Base-by-base conservation (phyloP, 2,797 vertebrate species). In the Kryptopterus vitreolus region DNA sequence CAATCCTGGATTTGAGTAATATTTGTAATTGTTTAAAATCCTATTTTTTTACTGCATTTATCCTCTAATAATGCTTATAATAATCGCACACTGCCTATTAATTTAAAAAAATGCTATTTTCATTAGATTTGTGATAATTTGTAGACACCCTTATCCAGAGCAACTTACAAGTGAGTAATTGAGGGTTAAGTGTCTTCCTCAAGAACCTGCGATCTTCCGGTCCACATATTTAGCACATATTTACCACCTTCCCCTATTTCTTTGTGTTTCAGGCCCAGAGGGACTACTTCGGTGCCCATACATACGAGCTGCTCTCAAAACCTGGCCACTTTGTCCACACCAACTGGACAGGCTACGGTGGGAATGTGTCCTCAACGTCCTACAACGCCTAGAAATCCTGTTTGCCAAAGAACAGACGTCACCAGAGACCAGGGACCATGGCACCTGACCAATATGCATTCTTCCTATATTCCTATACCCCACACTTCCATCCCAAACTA, bases 251-350 rank as follows among this genome's bases (percentile, higher is more conserved):
- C n/a, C n/a, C n/a, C n/a, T n/a, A 78, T 58, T 62, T 80, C 81
- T 70, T 43, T 43, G 15, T 65, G 2, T 78, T 79, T 12, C 63
- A 99, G 98, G 98, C 97, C 33, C 98, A 98, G 90, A 95, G 98
- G 5, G 98, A 99, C 87, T 99, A 98, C 90, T 99, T 99, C 5
- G 98, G 98, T 62, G 98, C 98, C 0, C 98, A 99, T 83, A 99
- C 97, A 0, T 99, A 99, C 0, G 97, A 99, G 83, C 92, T 99
- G 7, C 89, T 97, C 43, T 92, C 93, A 3, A 93, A 94, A 15
- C 97, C 97, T 0, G 97, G 97, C 1, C 84, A 85, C 0, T 96
- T 93, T 79, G 86, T 97, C 91, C 98, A 99, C 87, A 99, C 98
- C 46, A 98, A 99, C 91, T 99, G 98, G 98, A 99, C 98, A 0